Percentiles rank a stretch among this genome's conserved stretches.
phyloP scores from a whole-genome alignment of 2,113 vertebrate genomes.

The Chloropsis cyanopogon region DNA sequence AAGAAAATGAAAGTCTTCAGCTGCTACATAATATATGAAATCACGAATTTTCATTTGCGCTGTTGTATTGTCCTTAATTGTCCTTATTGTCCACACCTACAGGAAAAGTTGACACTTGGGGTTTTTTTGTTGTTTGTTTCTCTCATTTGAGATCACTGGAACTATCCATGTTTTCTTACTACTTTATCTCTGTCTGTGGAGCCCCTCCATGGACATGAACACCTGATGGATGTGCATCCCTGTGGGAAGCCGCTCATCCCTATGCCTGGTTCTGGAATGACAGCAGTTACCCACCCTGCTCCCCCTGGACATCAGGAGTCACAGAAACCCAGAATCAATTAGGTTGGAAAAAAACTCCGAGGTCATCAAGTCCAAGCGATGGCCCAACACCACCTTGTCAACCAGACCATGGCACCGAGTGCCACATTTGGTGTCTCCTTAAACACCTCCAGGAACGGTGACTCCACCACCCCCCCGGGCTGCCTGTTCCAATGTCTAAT shows the following conservation, averaged over 20 bases:
- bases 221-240: neutral
- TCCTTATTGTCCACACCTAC: neutral
- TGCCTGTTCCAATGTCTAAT: neutral
- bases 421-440: neutral
- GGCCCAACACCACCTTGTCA: neutral
- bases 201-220: accelerated
- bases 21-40: neutral
- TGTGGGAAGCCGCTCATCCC: too few species aligned
- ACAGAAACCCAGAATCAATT: neutral
- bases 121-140: neutral
- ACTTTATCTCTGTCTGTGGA: neutral
- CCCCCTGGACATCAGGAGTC: accelerated
- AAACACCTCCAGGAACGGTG: accelerated
- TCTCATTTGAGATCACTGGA: neutral
- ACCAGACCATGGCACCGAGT: neutral
- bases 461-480: neutral
- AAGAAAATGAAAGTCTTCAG: neutral
- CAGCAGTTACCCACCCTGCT: neutral
- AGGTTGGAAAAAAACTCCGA: neutral
- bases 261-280: neutral
- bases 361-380: neutral
- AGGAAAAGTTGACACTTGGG: neutral
- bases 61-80: neutral
- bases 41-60: neutral
- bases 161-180: neutral